Conservation (phyloP, 1,140 invertebrate genomes). For the Nautilus pompilius region DNA sequence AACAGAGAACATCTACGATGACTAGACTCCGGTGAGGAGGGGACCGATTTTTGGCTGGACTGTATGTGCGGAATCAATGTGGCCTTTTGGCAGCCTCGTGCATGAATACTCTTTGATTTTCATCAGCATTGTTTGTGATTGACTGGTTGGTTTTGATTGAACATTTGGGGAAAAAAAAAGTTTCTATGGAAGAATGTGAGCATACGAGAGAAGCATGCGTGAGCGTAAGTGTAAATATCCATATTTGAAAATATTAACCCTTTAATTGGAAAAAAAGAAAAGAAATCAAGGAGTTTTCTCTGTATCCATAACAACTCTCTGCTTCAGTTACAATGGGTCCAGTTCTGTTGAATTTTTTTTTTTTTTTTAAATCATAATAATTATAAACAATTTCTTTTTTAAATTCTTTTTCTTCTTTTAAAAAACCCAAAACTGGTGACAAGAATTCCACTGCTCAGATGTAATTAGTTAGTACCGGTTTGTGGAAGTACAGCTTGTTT, state of each 20-base stretch:
- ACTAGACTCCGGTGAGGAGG: not conserved
- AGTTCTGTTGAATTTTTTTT: not conserved
- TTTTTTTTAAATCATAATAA: not conserved
- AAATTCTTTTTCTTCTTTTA: not conserved
- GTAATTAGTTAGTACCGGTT: too few relatives aligned
- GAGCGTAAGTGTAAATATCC: not conserved
- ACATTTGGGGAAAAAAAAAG: not conserved
- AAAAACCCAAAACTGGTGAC: not conserved
- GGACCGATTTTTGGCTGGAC: not conserved
- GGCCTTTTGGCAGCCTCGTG: not conserved
- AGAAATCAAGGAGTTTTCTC: not conserved
- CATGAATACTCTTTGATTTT: too few relatives aligned
- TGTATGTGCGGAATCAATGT: not conserved
- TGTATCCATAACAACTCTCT: not conserved
- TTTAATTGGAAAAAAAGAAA: not conserved
- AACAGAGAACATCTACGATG: slow-evolving; percentile 4
- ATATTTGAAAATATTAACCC: not conserved
- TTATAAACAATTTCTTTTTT: not conserved
- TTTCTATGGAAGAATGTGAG: not conserved
- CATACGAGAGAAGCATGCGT: not conserved
- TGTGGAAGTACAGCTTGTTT: too few relatives aligned
- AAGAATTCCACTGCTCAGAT: too few relatives aligned
- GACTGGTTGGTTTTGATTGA: not conserved
- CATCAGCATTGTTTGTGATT: not conserved
- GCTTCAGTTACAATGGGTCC: too few relatives aligned